These are phyloP conservation scores for Mormyrops boulengeri DNA, from an alignment of 2,797 vertebrate species.

Conservation along the genomic window DNA sequence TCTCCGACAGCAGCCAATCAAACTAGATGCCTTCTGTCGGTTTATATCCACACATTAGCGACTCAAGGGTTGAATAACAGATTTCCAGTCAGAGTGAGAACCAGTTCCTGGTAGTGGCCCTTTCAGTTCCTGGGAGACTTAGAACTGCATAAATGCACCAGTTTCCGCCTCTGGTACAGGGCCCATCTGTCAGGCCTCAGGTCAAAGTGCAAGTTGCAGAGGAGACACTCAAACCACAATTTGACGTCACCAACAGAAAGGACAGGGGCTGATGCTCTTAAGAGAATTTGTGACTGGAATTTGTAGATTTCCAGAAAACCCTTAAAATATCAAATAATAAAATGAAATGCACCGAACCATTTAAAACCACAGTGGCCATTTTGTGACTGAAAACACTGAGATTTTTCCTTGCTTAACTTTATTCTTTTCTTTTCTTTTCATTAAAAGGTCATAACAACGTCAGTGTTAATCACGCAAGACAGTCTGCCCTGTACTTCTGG, in stretches of 20 bases:
- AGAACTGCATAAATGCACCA: background rate
- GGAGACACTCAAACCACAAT: background rate
- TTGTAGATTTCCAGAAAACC: background rate
- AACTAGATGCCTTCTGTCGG: background rate
- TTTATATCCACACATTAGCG: background rate
- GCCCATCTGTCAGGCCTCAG: background rate
- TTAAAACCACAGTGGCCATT: background rate
- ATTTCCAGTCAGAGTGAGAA: background rate
- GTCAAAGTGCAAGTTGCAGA: background rate
- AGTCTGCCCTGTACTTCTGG: background rate
- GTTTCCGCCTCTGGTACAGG: background rate
- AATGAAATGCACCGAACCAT: background rate
- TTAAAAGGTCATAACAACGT: background rate
- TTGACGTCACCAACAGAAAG: background rate
- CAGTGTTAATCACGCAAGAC: background rate
- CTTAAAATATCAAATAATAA: background rate
- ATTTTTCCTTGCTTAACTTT: background rate
- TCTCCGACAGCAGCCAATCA: background rate
- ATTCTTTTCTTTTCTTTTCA: background rate
- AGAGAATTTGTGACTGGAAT: background rate
- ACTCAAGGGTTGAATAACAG: background rate
- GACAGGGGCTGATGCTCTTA: background rate
- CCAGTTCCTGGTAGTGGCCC: background rate
- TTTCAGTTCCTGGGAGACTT: background rate
- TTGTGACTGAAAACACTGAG: background rate